Evolutionary conservation across 2,797 vertebrate species (phyloP), one percentile per base, ranked within the genome.

Genomic region (Rhinophrynus dorsalis): DNA sequence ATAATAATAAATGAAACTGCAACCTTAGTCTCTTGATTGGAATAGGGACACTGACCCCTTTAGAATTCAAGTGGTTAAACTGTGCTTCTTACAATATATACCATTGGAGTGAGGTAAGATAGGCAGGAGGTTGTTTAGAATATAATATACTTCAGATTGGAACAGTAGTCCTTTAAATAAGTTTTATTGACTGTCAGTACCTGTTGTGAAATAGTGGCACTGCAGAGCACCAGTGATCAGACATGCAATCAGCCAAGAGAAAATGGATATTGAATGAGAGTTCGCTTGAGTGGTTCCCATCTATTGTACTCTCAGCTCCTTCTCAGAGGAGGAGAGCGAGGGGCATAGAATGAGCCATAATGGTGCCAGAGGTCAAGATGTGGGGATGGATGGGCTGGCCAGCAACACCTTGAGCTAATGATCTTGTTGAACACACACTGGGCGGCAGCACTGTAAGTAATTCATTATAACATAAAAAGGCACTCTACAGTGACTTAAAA

Each of bases 201-300:
- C 48, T 42, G 59, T 55, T 71, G 59, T 63, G 68, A 71, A 71
- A 71, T 63, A 71, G 59, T 47, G 42, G 44, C 51, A 52, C 15
- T 40, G 51, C 32, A 71, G 68, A 40, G 61, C 60, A 72, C 52
- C 68, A 65, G 54, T n/a, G 61, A 65, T 42, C 68, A 72, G 60
- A 64, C 60, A 57, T 65, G 61, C 42, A 72, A 72, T 72, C 68
- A 65, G 68, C 60, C 56, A 27, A 51, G 68, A 65, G 68, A 65
- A 72, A 64, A 72, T 72, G 52, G 68, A 72, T 72, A 72, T 65
- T 65, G 68, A 72, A 72, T 72, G 68, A 72, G 61, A 32, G 52
- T 30, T 72, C 68, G 61, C 68, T 65, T 65, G 60, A 72, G 51
- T 51, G 68, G 21, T 72, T 72, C 68, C 61, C 68, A 72, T 72